Evolutionary conservation across 2,113 vertebrate genomes (phyloP).

Genomic region (Mobula hypostoma): DNA sequence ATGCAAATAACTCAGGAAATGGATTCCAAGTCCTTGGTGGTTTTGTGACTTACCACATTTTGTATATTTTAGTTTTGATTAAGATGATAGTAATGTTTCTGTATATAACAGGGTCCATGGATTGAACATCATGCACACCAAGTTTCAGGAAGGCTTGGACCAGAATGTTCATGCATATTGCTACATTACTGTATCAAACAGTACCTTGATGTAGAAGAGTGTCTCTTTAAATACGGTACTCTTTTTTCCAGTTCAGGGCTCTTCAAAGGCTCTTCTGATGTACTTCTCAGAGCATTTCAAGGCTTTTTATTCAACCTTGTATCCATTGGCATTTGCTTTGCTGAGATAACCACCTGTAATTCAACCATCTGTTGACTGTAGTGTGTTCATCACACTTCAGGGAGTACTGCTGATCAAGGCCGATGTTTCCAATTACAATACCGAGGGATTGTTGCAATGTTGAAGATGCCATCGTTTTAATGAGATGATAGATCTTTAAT

Average conservation of each 20-base stretch:
- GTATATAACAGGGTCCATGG: too few relatives aligned
- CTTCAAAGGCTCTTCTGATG: too few relatives aligned
- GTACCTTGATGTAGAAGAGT: too few relatives aligned
- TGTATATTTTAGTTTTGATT: not conserved
- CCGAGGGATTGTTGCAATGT: too few relatives aligned
- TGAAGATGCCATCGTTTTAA: too few relatives aligned
- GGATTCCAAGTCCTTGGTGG: not conserved
- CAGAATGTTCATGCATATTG: too few relatives aligned
- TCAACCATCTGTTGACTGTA: too few relatives aligned
- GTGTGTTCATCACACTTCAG: not conserved
- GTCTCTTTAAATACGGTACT: too few relatives aligned
- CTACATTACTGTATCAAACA: too few relatives aligned
- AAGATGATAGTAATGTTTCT: not conserved
- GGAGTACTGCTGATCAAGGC: not conserved
- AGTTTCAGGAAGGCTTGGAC: not conserved
- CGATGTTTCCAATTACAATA: not conserved
- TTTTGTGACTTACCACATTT: slow-evolving; percentile 17
- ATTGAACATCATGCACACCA: not conserved
- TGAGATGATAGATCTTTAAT: too few relatives aligned
- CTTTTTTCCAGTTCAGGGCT: too few relatives aligned
- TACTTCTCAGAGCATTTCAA: too few relatives aligned
- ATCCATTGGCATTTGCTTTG: not conserved
- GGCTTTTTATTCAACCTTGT: not conserved
- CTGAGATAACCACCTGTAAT: not conserved
- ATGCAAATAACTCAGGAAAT: slow-evolving; percentile 10